Conservation (phyloP, 2,888 invertebrate species). For the Ferdinandea cuprea region DNA sequence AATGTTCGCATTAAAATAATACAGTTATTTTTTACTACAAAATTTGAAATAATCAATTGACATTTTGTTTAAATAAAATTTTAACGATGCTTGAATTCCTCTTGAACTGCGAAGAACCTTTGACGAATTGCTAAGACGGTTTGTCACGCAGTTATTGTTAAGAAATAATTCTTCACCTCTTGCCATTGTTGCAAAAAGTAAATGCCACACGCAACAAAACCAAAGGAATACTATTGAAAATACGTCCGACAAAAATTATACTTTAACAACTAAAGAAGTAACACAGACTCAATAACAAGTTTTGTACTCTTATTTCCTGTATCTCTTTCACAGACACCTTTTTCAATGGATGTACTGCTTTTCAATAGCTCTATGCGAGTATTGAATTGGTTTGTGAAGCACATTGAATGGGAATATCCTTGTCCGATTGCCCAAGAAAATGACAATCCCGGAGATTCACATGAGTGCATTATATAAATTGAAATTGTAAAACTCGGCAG, state of each 20-base stretch:
- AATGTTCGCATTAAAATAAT: too few relatives aligned
- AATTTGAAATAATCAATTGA: too few relatives aligned
- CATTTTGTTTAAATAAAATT: too few relatives aligned
- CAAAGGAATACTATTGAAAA: conserved; percentile 20
- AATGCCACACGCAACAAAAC: conserved; percentile 41
- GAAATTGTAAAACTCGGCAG: conserved; percentile 38
- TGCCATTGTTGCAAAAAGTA: not conserved
- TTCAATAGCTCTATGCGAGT: conserved; percentile 39
- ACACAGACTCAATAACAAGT: conserved; percentile 38
- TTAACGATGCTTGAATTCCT: conserved; percentile 57
- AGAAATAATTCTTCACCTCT: not conserved
- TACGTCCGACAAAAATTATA: conserved; percentile 10
- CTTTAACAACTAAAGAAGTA: conserved; percentile 7
- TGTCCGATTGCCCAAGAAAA: conserved; percentile 43
- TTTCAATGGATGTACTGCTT: conserved; percentile 4
- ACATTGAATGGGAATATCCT: conserved; percentile 73
- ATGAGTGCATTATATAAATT: conserved; percentile 53
- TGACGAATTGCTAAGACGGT: conserved; percentile 33
- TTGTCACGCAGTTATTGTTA: conserved; percentile 57
- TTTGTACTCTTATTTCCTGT: conserved; percentile 51
- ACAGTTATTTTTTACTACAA: too few relatives aligned
- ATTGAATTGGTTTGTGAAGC: conserved; percentile 70
- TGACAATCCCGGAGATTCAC: conserved; percentile 59
- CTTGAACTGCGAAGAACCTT: conserved; percentile 34
- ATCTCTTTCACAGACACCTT: conserved; percentile 35